phyloP scores from a whole-genome alignment of 1,140 invertebrate species.

The Drosophila obscura region DNA sequence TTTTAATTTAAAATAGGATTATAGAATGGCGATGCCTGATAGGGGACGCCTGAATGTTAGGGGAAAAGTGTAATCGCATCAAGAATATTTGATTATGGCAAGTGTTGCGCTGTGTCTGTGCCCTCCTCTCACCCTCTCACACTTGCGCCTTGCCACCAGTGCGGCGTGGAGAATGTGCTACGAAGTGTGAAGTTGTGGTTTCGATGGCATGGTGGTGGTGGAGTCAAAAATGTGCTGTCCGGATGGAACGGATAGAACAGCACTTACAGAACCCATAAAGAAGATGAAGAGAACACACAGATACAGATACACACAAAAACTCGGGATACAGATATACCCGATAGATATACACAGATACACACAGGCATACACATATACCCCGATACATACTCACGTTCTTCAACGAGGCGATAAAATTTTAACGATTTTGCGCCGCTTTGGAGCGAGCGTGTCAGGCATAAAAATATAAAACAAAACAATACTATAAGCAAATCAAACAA shows the following conservation, averaged over 20 bases:
- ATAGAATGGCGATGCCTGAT: conserved; percentile 14
- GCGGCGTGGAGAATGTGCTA: conserved; percentile 26
- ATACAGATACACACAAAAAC: conserved; percentile 2
- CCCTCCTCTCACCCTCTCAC: neutral
- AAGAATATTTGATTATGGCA: conserved; percentile 64
- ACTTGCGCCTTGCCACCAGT: conserved; percentile 10
- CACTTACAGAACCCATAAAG: neutral
- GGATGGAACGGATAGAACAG: conserved; percentile 1
- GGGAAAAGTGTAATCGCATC: conserved; percentile 50
- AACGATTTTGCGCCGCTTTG: conserved; percentile 78
- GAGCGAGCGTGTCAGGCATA: conserved; percentile 74
- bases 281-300: conserved; percentile 27
- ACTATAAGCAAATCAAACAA: conserved; percentile 15
- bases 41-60: neutral
- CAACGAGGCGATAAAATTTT: conserved; percentile 76
- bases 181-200: conserved; percentile 53
- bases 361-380: conserved; percentile 10
- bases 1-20: conserved; percentile 21
- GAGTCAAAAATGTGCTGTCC: conserved; percentile 28
- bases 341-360: conserved; percentile 12
- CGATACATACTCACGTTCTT: conserved; percentile 51
- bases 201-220: conserved; percentile 13
- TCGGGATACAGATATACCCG: conserved; percentile 28
- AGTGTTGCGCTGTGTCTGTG: neutral
- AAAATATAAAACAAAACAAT: conserved; percentile 68